These are phyloP conservation scores for Hyperoplus immaculatus DNA, from an alignment of 2,797 vertebrate genomes.

Conservation along the genomic window DNA sequence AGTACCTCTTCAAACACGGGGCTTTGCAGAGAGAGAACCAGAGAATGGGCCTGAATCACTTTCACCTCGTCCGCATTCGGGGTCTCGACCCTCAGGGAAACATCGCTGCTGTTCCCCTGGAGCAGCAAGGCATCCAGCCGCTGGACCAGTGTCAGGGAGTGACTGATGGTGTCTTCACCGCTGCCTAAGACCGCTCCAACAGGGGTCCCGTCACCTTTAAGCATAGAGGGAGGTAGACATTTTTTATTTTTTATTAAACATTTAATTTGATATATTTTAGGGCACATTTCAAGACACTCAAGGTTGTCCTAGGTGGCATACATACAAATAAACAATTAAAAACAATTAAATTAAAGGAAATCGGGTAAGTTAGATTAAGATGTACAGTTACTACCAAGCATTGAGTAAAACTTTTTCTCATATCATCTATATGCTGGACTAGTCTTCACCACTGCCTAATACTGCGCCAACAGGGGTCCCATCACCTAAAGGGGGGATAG, in stretches of 20 bases:
- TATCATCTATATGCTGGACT: constrained; percentile 88
- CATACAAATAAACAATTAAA: too few relatives aligned
- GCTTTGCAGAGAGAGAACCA: constrained; percentile 94
- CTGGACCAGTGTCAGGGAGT: constrained; percentile 89
- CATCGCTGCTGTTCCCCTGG: constrained; percentile 90
- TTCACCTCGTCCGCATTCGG: constrained; percentile 89
- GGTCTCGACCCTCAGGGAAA: constrained; percentile 89
- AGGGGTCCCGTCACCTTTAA: constrained; percentile 79
- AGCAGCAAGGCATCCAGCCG: constrained; percentile 89
- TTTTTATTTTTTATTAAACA: too few relatives aligned
- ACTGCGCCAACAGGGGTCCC: constrained; percentile 56
- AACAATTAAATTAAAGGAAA: too few relatives aligned
- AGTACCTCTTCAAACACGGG: constrained; percentile 88
- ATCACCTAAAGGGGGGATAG: neutral
- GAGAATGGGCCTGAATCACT: constrained; percentile 90
- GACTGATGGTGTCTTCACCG: constrained; percentile 86
- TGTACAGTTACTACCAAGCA: too few relatives aligned
- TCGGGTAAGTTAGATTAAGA: too few relatives aligned
- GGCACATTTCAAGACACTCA: too few relatives aligned
- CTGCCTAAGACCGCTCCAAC: constrained; percentile 63
- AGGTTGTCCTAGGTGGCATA: too few relatives aligned
- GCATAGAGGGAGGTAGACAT: constrained; percentile 35
- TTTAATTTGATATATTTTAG: too few relatives aligned
- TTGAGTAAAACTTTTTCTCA: too few relatives aligned
- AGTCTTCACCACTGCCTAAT: constrained; percentile 66